Evolutionary conservation across 2,888 invertebrate species (phyloP), one percentile per base, ranked within the genome.

Genomic region (Notodonta dromedarius): DNA sequence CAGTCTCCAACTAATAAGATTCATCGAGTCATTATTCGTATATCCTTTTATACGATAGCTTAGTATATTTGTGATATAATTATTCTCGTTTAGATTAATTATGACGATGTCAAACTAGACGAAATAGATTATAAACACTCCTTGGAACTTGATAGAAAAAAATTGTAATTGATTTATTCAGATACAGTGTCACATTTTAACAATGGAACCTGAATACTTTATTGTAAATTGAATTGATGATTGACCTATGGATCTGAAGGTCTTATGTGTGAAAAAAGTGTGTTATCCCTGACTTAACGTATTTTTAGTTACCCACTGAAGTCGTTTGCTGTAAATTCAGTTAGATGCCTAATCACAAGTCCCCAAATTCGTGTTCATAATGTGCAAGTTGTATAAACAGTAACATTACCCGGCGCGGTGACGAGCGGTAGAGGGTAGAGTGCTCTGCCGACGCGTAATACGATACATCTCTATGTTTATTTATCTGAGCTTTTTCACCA

Each of bases 301-400:
- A 14, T 11, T 11, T 24, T 51, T 24, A 24, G 8, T 24, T 42
- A 12, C 13, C 11, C 9, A 32, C 9, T 40, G 56, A 61, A 76
- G 53, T 66, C 5, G 9, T 35, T 5, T 70, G 52, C n/a, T 0
- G 1, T 40, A 12, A 56, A 56, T n/a, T 62, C 16, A 61, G 57
- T 60, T 58, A 65, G 65, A 66, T 53, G 16, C 35, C 35, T 35
- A 13, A 44, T 62, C 55, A 62, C 35, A 65, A 74, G 63, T 77
- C 82, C 79, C 77, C 77, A 78, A 82, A 80, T 73, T 76, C 71
- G 63, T 80, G 80, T 80, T 76, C 81, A 85, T 86, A 80, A 80
- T 79, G 83, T 77, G 80, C 88, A 86, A 83, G 86, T 89, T 90
- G 85, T 87, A 70, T 87, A 87, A 86, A 90, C 85, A 89, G 91